Percentiles rank a stretch among this genome's conserved stretches.
phyloP scores from a whole-genome alignment of 1,140 invertebrate species.

The Bombus balteatus region DNA sequence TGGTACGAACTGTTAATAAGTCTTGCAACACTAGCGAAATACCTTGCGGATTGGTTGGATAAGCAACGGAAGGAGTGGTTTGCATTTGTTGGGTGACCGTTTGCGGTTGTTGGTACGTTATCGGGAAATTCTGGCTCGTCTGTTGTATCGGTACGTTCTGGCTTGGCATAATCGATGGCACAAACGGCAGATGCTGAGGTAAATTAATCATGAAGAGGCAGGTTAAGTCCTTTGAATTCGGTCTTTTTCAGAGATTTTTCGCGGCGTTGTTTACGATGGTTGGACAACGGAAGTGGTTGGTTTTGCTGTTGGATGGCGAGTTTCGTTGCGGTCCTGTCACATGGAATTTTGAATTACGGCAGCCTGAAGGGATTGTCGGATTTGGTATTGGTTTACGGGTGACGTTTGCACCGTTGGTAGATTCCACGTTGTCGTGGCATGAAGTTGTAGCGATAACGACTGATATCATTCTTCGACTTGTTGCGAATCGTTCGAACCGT shows the following conservation, averaged over 20 bases:
- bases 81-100: slow-evolving; percentile 63
- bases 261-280: neutral
- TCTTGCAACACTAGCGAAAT: slow-evolving; percentile 8
- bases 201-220: slow-evolving; percentile 58
- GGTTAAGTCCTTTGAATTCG: slow-evolving; percentile 30
- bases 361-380: slow-evolving; percentile 38
- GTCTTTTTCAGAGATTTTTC: neutral
- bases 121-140: slow-evolving; percentile 68
- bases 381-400: slow-evolving; percentile 43
- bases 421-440: slow-evolving; percentile 25
- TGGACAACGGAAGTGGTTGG: too few species aligned
- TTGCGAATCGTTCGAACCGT: neutral
- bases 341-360: slow-evolving; percentile 53
- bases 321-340: slow-evolving; percentile 40
- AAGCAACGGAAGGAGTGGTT: slow-evolving; percentile 35
- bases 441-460: slow-evolving; percentile 48
- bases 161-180: slow-evolving; percentile 59
- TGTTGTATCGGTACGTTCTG: slow-evolving; percentile 66
- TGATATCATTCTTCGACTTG: slow-evolving; percentile 6
- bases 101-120: slow-evolving; percentile 66
- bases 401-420: slow-evolving; percentile 14
- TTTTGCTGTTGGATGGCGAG: neutral
- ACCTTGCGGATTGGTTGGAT: slow-evolving; percentile 59
- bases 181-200: slow-evolving; percentile 48
- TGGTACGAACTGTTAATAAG: neutral